Percentiles rank a stretch among this genome's conserved stretches.
phyloP scores from a whole-genome alignment of 1,140 invertebrate species.

The Meteorus sp. region DNA sequence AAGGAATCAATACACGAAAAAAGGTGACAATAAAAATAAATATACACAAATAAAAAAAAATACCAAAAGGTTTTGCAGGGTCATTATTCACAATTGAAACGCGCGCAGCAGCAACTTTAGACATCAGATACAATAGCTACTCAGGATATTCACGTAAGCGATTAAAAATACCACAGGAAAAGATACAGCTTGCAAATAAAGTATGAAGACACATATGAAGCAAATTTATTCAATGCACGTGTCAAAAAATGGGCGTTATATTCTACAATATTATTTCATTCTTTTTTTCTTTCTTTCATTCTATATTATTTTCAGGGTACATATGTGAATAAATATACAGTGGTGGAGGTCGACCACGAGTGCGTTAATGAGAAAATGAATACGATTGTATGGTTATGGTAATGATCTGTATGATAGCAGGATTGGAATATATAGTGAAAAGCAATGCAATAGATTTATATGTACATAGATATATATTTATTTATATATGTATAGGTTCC shows the following conservation, averaged over 20 bases:
- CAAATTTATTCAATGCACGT: slow-evolving; percentile 1
- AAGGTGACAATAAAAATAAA: no score
- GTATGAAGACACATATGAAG: not conserved
- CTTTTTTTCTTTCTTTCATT: not conserved
- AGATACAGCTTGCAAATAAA: no score
- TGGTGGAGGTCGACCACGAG: not conserved
- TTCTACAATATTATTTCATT: no score
- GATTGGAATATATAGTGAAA: no score
- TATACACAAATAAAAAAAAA: not conserved
- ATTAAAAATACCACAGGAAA: no score
- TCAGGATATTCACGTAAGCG: no score
- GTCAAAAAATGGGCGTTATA: slow-evolving; percentile 11
- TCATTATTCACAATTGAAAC: slow-evolving; percentile 2
- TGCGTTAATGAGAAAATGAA: slow-evolving; percentile 6
- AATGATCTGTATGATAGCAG: slow-evolving; percentile 7
- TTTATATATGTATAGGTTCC: no score
- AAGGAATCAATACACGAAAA: no score
- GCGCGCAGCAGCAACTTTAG: not conserved
- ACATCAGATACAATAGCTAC: not conserved
- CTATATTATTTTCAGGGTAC: not conserved
- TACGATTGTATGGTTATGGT: not conserved
- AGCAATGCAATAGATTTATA: no score
- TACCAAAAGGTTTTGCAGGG: not conserved
- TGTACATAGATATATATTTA: no score
- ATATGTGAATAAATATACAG: no score